Evolutionary conservation across 2,797 vertebrate species (phyloP), one percentile per base, ranked within the genome.

Genomic region (Mormyrus hasselquistii): DNA sequence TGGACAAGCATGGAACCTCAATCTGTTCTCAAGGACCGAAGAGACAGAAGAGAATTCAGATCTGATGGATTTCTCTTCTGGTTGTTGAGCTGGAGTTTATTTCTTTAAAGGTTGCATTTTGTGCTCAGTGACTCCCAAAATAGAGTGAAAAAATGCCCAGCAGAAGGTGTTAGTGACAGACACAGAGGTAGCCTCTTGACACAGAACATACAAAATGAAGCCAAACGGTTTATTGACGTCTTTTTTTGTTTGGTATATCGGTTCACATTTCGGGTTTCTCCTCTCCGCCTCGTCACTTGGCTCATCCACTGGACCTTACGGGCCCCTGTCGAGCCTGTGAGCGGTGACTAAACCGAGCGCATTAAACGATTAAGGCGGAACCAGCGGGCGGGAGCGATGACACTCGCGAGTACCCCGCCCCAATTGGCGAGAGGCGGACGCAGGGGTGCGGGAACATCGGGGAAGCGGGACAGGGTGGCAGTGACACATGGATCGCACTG

Each of bases 291-390:
- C 34, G 38, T 44, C 59, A 50, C 62, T 73, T 25, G 55, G 44
- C 86, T 86, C 73, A 65, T 55, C 41, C 38, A 52, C 59, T 14
- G 76, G 55, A 88, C 83, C 79, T 49, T 50, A 0, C 34, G 88
- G 47, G 84, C 88, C 88, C 87, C 89, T 62, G 38, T 53, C 29
- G 88, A 79, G 89, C 85, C 85, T 53, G 83, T 82, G 76, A 90
- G 88, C 41, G 89, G 87, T 76, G 79, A 73, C 88, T 88, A 89
- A 90, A 88, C 89, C 9, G 59, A 90, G 90, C 89, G 89, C 62
- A 87, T 86, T 47, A 90, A 82, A 90, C 79, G 14, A 90, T 89
- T 88, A 89, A 89, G 88, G 76, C 50, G 69, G 85, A 90, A 49
- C 59, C 69, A 44, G 87, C 87, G 41, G 90, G 88, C 16, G 79